Base-by-base conservation (phyloP, 2,888 invertebrate genomes). In the Aleiodes leptofemur region DNA sequence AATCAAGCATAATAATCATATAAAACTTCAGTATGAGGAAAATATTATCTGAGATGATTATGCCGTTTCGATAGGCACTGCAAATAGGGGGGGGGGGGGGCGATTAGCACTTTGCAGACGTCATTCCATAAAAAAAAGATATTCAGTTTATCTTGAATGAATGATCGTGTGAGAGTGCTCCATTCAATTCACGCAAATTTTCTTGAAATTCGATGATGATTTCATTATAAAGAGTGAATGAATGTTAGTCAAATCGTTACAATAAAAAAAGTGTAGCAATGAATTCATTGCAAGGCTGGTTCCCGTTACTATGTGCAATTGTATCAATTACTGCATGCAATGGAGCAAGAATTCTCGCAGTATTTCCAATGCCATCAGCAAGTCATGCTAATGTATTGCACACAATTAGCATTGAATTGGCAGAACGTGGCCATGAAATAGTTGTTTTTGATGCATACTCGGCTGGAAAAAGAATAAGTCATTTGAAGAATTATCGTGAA, bases 351-450 rank as follows among this genome's bases (percentile, higher is more conserved):
- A 61, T 61, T 61, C 61, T 61, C 43, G 61, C 43, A 7, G 61
- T 61, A 31, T 61, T 61, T 61, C 61, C 61, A 38, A 2, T 61
- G 61, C 31, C 43, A 61, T 61, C 61, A 9, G 61, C 61, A n/a
- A 61, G 61, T 31, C 61, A 61, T 43, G 16, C 31, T n/a, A 38
- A 38, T 61, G 61, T 61, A 16, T 13, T 61, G 34, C 61, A 61
- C 38, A 61, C 61, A n/a, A 61, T 61, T 13, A 61, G 31, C 6
- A 38, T 38, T 14, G 61, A 61, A 31, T 61, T 61, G 38, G 61
- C 61, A 38, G 38, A 14, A 38, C 34, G 61, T n/a, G 61, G 61
- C n/a, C 61, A 61, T 61, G 61, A 61, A 61, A 38, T 61, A 16
- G 61, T 38, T 4, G 61, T 61, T n/a, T 61, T 61, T 14, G 61